Evolutionary conservation across 2,888 invertebrate species (phyloP), one percentile per base, ranked within the genome.

Genomic region (Tetranychus piercei): DNA sequence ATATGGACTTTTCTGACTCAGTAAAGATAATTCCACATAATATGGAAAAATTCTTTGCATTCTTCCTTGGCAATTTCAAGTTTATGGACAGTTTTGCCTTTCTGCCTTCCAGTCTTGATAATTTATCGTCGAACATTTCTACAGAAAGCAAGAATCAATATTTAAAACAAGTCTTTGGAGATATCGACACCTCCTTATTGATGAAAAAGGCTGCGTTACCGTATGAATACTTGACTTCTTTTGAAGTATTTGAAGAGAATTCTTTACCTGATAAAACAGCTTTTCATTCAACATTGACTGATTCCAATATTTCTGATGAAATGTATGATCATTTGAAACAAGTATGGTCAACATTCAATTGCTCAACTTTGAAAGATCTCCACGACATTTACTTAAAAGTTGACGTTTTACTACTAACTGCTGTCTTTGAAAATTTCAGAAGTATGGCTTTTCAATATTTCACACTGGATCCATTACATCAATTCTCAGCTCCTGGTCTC

Each of bases 401-500:
- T 4, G 67, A 67, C n/a, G 67, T 67, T 8, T 22, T 67, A 8
- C n/a, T 67, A 3, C n/a, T 67, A 6, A n/a, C 67, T 67, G 67
- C 67, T 3, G 67, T 67, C 2, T 67, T 67, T 67, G 67, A 67
- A 67, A 67, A n/a, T 67, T 67, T 67, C n/a, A 11, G 67, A 18
- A 9, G 8, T 1, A 67, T n/a, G 11, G n/a, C 22, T 43, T 8
- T 71, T 1, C 7, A 22, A 15, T 11, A 23, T 34, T 71, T 43
- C 7, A 3, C n/a, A 4, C 9, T 71, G 1, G 71, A 71, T 71
- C 71, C 34, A 69, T 1, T 23, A 9, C 23, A 23, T 4, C 23
- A 69, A 2, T 69, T 18, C 8, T 22, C 69, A 15, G 23, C 69
- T 2, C 69, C 69, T 22, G 69, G 69, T 15, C n/a, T 69, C 9